Evolutionary conservation across 2,113 vertebrate species (phyloP).

Genomic region (Gasterosteus aculeatus): DNA sequence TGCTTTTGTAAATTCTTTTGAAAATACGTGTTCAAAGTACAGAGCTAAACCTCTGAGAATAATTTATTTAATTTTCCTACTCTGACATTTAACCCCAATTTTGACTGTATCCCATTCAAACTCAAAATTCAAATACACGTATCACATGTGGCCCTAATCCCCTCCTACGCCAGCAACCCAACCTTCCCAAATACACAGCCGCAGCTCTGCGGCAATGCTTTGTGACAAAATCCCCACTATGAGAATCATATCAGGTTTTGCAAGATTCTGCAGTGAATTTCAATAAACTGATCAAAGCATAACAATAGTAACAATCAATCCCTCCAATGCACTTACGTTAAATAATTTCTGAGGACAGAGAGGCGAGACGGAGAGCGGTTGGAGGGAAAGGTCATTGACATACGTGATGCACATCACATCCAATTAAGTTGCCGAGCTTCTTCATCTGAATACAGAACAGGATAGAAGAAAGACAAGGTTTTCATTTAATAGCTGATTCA

Average conservation of each 20-base stretch:
- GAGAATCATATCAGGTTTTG: slow-evolving; percentile 10
- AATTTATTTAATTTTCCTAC: not conserved
- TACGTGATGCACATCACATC: slow-evolving; percentile 33
- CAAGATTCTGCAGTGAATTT: slow-evolving; percentile 40
- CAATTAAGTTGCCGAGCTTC: not conserved
- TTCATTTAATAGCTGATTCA: slow-evolving; percentile 12
- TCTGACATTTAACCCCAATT: not conserved
- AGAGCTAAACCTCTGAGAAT: not conserved
- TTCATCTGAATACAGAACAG: slow-evolving; percentile 23
- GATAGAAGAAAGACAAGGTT: not conserved
- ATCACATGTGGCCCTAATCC: not conserved
- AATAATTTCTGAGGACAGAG: slow-evolving; percentile 30
- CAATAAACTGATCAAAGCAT: slow-evolving; percentile 26
- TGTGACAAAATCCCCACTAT: slow-evolving; percentile 6
- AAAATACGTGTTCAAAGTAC: not conserved
- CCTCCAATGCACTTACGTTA: slow-evolving; percentile 31
- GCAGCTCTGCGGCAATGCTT: slow-evolving; percentile 16
- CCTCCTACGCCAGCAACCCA: not conserved
- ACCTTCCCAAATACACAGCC: slow-evolving; percentile 20
- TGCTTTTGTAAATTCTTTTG: not conserved
- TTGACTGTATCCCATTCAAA: not conserved
- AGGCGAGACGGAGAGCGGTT: not conserved
- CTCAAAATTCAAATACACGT: not conserved
- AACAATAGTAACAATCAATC: slow-evolving; percentile 22
- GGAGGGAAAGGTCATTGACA: slow-evolving; percentile 23